These are phyloP conservation scores for Flexamia atlantica DNA, from an alignment of 2,888 invertebrate species.

Conservation along the genomic window DNA sequence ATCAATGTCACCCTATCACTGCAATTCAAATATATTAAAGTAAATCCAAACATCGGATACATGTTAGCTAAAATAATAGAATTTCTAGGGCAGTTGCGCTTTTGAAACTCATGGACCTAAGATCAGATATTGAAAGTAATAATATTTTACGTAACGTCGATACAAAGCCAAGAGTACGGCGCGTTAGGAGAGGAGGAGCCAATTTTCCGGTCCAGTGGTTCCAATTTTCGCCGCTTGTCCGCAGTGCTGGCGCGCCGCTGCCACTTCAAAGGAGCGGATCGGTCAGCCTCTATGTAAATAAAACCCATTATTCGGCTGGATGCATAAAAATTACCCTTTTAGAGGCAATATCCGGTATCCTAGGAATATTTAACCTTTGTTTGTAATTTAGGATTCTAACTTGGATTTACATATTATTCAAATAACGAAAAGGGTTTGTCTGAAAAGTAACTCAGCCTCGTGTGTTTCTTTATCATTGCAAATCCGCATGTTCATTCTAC, in stretches of 20 bases:
- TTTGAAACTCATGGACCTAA: no score
- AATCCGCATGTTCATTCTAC: no score
- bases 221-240: slow-evolving; percentile 38
- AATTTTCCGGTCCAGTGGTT: slow-evolving; percentile 35
- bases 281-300: slow-evolving; percentile 30
- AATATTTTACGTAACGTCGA: not conserved
- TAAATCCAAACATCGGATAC: no score
- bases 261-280: slow-evolving; percentile 15
- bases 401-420: not conserved
- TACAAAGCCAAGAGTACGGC: slow-evolving; percentile 16
- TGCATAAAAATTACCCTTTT: not conserved
- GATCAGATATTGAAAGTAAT: no score
- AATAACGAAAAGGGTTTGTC: not conserved
- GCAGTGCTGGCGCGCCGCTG: slow-evolving; percentile 6
- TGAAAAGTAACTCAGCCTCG: not conserved
- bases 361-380: slow-evolving; percentile 1
- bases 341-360: not conserved
- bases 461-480: no score
- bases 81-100: no score
- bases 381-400: not conserved
- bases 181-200: not conserved
- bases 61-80: no score
- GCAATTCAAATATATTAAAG: no score
- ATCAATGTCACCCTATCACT: no score
- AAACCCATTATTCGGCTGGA: slow-evolving; percentile 10